Evolutionary conservation across 35 echinoderm and acorn worm species (phyloP).

Genomic region (Diadema setosum): DNA sequence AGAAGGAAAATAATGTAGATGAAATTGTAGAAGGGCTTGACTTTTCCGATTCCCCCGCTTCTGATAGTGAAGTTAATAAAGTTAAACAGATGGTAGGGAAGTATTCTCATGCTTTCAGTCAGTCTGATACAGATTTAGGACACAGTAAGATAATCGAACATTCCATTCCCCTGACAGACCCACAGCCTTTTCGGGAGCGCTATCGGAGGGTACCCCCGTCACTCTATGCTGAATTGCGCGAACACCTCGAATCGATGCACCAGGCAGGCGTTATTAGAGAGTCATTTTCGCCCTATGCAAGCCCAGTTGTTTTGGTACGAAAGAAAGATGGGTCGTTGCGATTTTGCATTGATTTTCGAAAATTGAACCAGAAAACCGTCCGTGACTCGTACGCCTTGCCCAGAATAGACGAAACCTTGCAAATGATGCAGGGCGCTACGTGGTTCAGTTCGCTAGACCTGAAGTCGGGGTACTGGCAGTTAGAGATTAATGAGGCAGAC

Average conservation of each 20-base stretch:
- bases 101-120: not conserved
- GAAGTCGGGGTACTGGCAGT: slow-evolving; percentile 37
- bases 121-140: not conserved
- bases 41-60: not conserved
- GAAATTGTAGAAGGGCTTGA: not conserved
- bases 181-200: not conserved
- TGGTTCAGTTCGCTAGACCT: slow-evolving; percentile 43
- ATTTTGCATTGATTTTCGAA: not conserved
- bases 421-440: not conserved
- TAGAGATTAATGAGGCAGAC: slow-evolving; percentile 19
- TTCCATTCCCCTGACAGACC: not conserved
- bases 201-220: not conserved
- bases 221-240: not conserved
- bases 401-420: slow-evolving; percentile 32
- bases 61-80: not conserved
- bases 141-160: not conserved
- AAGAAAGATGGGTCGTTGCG: slow-evolving; percentile 29
- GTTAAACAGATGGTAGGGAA: not conserved
- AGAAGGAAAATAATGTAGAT: not conserved
- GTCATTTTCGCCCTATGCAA: not conserved
- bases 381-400: slow-evolving; percentile 21
- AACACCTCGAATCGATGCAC: not conserved
- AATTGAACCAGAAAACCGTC: not conserved
- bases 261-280: not conserved
- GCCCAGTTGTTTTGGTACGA: not conserved